These are phyloP conservation scores for Cyprinodon diabolis DNA, from an alignment of 2,797 vertebrate species.

Conservation along the genomic window DNA sequence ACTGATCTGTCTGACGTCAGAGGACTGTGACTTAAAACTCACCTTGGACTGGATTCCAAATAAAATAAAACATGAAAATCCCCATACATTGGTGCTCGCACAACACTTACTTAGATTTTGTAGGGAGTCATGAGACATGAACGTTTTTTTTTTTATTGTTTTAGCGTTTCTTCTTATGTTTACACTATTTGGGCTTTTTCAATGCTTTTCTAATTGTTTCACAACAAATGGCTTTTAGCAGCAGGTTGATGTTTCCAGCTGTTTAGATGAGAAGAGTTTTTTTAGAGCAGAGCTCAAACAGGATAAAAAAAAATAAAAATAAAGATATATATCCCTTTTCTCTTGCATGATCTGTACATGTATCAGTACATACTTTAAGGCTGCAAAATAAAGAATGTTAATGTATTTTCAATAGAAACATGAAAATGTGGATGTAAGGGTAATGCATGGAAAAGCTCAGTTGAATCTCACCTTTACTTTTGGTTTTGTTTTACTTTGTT, in stretches of 20 bases:
- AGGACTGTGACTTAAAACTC: slow-evolving; percentile 62
- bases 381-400: no score
- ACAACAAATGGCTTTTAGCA: slow-evolving; percentile 11
- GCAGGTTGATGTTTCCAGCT: neutral
- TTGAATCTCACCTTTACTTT: neutral
- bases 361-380: neutral
- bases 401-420: no score
- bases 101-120: slow-evolving; percentile 43
- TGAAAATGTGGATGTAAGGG: neutral
- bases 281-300: neutral
- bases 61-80: slow-evolving; percentile 4
- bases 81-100: slow-evolving; percentile 37
- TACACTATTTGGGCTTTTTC: slow-evolving; percentile 5
- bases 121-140: slow-evolving; percentile 36
- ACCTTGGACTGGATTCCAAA: slow-evolving; percentile 75
- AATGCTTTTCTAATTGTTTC: neutral
- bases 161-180: slow-evolving; percentile 22
- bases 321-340: neutral
- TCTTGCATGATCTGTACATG: neutral
- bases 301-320: neutral
- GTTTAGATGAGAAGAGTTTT: neutral
- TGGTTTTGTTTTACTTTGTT: neutral
- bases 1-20: slow-evolving; percentile 66
- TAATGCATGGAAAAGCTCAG: neutral
- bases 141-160: slow-evolving; percentile 16